These are phyloP conservation scores for Rhea americana DNA, from an alignment of 2,113 vertebrate genomes.

Conservation along the genomic window DNA sequence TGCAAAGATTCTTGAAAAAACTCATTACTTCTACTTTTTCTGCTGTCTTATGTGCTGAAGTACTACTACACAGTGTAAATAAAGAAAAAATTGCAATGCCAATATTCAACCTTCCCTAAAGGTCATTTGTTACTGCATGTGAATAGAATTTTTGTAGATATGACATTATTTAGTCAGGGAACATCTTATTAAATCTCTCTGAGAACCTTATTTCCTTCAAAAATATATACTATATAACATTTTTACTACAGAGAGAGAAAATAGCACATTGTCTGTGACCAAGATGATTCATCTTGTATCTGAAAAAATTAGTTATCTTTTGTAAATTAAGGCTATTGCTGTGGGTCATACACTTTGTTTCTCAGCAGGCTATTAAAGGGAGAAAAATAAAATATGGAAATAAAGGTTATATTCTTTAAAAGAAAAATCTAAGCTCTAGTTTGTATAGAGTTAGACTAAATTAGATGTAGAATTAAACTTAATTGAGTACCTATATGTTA, in stretches of 20 bases:
- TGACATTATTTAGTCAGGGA: background rate
- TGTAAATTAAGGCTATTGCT: background rate
- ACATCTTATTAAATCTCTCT: background rate
- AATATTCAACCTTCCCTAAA: background rate
- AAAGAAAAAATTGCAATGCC: background rate
- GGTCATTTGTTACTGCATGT: background rate
- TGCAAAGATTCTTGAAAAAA: background rate
- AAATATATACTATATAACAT: fast-evolving
- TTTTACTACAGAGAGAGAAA: background rate
- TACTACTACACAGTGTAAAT: background rate
- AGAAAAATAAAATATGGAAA: background rate
- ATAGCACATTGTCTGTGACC: background rate
- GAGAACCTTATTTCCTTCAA: background rate
- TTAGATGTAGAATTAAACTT: background rate
- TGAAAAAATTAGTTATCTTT: background rate
- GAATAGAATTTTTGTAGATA: background rate
- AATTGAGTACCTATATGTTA: background rate
- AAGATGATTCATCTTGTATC: background rate
- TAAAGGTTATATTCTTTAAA: background rate
- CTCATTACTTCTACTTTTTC: background rate
- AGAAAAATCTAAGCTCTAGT: background rate
- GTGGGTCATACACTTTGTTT: background rate
- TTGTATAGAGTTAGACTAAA: background rate
- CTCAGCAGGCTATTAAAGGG: background rate
- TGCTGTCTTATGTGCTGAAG: background rate